A percentile compares a stretch with the other conserved stretches of the same genome.
Evolutionary conservation across 2,113 vertebrate genomes (phyloP).

Genomic region (Carassius gibelio): DNA sequence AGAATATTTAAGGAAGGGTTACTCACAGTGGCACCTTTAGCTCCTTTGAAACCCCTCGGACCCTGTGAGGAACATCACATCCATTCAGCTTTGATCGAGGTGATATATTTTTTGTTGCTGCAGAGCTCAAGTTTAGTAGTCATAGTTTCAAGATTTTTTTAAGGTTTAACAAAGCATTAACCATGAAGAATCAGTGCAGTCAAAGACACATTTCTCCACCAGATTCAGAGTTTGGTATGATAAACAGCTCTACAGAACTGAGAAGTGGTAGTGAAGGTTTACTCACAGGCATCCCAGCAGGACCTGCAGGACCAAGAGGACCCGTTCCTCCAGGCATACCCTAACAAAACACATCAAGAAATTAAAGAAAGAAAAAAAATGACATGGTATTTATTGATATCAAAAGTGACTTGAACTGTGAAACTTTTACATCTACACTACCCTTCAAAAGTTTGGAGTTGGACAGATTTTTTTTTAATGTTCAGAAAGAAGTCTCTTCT

Average conservation of each 20-base stretch:
- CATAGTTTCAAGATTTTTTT: background rate
- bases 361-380: background rate
- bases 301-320: constrained; percentile 82
- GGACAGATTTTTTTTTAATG: background rate
- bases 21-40: constrained; percentile 86
- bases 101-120: background rate
- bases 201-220: no score
- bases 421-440: background rate
- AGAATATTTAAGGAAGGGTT: constrained; percentile 1
- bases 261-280: background rate
- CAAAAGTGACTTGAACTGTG: background rate
- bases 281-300: constrained; percentile 86
- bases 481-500: background rate
- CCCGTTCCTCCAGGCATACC: constrained; percentile 85
- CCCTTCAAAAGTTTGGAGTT: background rate
- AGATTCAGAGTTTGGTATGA: background rate
- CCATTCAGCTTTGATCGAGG: background rate
- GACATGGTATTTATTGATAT: background rate
- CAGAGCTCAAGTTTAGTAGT: background rate
- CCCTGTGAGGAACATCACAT: constrained; percentile 70
- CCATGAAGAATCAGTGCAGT: background rate
- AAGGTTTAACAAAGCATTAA: background rate
- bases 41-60: constrained; percentile 85
- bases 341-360: constrained; percentile 63
- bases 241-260: no score